Percentiles rank a stretch among this genome's conserved stretches.
Evolutionary conservation across 2,113 vertebrate species (phyloP).

Genomic region (Microtus montanus): DNA sequence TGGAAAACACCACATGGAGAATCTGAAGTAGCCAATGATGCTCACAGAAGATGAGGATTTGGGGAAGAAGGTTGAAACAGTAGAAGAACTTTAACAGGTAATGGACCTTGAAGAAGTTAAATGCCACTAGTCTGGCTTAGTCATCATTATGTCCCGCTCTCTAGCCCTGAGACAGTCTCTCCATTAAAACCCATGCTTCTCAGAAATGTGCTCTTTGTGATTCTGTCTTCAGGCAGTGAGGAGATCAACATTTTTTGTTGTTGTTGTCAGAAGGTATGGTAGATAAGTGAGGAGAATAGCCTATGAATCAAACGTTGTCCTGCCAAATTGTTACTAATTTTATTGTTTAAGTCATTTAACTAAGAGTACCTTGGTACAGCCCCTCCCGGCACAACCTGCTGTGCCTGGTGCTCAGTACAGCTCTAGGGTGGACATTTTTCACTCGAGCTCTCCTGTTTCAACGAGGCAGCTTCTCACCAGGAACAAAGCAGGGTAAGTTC

Average conservation of each 20-base stretch:
- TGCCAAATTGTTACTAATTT: neutral
- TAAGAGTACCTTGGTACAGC: neutral
- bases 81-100: neutral
- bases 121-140: neutral
- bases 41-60: neutral
- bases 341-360: constrained; percentile 1
- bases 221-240: neutral
- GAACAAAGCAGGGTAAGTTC: neutral
- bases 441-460: neutral
- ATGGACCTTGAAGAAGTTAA: neutral
- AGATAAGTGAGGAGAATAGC: neutral
- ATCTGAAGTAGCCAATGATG: neutral
- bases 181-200: neutral
- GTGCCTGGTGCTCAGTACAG: neutral
- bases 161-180: neutral
- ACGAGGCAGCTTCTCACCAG: neutral
- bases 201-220: neutral
- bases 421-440: too few relatives aligned
- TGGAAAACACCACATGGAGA: neutral
- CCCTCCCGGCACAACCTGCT: neutral
- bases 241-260: too few relatives aligned
- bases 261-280: neutral
- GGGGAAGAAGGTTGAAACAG: neutral
- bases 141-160: neutral
- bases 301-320: neutral